Evolutionary conservation across 2,797 vertebrate species (phyloP).

Genomic region (Spinibarbus caldwelli): DNA sequence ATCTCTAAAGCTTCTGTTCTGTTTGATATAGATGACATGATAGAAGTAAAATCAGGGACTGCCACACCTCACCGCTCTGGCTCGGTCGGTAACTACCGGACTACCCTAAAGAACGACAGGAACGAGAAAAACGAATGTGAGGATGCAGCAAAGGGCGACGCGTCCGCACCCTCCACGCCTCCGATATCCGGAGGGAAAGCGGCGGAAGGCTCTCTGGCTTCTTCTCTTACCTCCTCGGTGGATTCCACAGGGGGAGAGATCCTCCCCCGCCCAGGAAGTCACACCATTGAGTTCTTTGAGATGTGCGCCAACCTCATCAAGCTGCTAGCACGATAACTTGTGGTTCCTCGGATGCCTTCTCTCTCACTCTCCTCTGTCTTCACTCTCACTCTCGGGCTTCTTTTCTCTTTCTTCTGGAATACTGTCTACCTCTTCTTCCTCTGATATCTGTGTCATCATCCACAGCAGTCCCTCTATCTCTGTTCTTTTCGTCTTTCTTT

Average conservation of each 20-base stretch:
- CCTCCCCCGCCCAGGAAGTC: conserved; percentile 91
- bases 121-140: conserved; percentile 74
- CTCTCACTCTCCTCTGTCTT: conserved; percentile 51
- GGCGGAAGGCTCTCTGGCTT: conserved; percentile 87
- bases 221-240: conserved; percentile 90
- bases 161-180: conserved; percentile 62
- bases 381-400: conserved; percentile 46
- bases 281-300: conserved; percentile 99
- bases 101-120: conserved; percentile 88
- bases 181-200: conserved; percentile 73
- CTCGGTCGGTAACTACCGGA: conserved; percentile 89
- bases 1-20: conserved; percentile 36
- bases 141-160: conserved; percentile 77
- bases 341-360: conserved; percentile 72
- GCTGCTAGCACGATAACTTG: conserved; percentile 95
- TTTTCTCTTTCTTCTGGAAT: conserved; percentile 41
- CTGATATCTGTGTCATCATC: conserved; percentile 17
- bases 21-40: conserved; percentile 85
- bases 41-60: conserved; percentile 91
- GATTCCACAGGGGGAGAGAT: conserved; percentile 86
- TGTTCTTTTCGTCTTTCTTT: conserved; percentile 68
- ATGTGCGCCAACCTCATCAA: conserved; percentile 99
- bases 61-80: conserved; percentile 93
- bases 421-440: conserved; percentile 39
- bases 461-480: conserved; percentile 40